phyloP scores from a whole-genome alignment of 53 echinoderm and acorn worm genomes.

The Echinarachnius parma region DNA sequence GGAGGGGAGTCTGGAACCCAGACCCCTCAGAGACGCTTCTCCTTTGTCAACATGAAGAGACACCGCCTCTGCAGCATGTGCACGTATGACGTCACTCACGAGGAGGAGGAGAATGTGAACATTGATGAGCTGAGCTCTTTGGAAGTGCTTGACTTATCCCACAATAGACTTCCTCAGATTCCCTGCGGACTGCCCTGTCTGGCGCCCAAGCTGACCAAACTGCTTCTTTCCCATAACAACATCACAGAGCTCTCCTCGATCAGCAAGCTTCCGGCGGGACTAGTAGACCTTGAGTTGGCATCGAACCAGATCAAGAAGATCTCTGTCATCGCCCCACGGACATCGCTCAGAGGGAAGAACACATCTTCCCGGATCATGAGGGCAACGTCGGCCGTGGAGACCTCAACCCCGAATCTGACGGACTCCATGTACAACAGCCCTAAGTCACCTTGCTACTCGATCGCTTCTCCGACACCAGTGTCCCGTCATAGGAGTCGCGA shows the following conservation, averaged over 20 bases:
- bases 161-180: conserved; percentile 63
- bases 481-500: conserved; percentile 39
- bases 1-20: conserved; percentile 15
- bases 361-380: conserved; percentile 35
- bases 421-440: conserved; percentile 55
- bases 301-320: conserved; percentile 65
- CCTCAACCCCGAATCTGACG: neutral
- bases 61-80: conserved; percentile 80
- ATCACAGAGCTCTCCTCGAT: conserved; percentile 82
- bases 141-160: conserved; percentile 78
- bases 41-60: conserved; percentile 60
- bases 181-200: conserved; percentile 84
- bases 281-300: conserved; percentile 77
- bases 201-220: conserved; percentile 81
- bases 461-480: neutral
- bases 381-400: neutral
- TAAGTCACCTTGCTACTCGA: conserved; percentile 36
- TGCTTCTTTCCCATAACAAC: conserved; percentile 73
- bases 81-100: conserved; percentile 50
- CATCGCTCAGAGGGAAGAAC: conserved; percentile 10
- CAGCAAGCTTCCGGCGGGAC: conserved; percentile 81
- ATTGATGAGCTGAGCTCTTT: conserved; percentile 69
- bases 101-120: conserved; percentile 63
- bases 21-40: conserved; percentile 46
- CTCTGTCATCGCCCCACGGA: conserved; percentile 34